Percentiles rank a stretch among this genome's conserved stretches.
Conservation (phyloP, 2,797 vertebrate species). For the Brachyalestes nurse region DNA sequence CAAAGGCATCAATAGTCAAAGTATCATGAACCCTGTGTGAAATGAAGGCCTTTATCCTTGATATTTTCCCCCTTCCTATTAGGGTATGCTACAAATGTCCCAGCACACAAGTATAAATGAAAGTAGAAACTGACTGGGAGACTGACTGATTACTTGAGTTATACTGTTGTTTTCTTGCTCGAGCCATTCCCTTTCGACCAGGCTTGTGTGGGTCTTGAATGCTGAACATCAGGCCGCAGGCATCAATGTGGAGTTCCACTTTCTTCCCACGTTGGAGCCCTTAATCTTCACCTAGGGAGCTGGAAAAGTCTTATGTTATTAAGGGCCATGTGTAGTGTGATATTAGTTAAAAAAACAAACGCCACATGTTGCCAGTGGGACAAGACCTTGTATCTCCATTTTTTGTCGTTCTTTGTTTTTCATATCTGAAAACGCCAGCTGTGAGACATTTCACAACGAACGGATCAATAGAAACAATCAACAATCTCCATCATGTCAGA, state of each 20-base stretch:
- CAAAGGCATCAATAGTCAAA: slow-evolving; percentile 52
- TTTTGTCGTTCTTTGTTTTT: no score
- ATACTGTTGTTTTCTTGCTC: slow-evolving; percentile 28
- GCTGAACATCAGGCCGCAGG: not conserved
- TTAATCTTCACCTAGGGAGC: not conserved
- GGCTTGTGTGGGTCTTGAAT: not conserved
- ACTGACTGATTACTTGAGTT: slow-evolving; percentile 27
- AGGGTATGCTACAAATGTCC: slow-evolving; percentile 23
- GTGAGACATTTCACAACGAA: no score
- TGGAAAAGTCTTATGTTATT: not conserved
- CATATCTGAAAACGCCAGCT: no score
- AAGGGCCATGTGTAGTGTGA: not conserved
- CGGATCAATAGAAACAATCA: no score
- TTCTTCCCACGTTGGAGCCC: not conserved
- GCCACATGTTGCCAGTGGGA: no score
- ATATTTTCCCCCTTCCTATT: slow-evolving; percentile 13
- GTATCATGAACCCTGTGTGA: slow-evolving; percentile 25
- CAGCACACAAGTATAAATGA: slow-evolving; percentile 13
- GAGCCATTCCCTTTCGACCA: slow-evolving; percentile 15
- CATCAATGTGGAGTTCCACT: slow-evolving; percentile 10
- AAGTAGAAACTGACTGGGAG: slow-evolving; percentile 21
- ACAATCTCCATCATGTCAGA: not conserved
- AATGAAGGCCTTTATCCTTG: slow-evolving; percentile 22
- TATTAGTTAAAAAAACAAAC: not conserved
- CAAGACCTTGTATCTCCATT: no score